These are phyloP conservation scores for Neotoxoptera formosana DNA, from an alignment of 1,140 invertebrate species.

Conservation along the genomic window DNA sequence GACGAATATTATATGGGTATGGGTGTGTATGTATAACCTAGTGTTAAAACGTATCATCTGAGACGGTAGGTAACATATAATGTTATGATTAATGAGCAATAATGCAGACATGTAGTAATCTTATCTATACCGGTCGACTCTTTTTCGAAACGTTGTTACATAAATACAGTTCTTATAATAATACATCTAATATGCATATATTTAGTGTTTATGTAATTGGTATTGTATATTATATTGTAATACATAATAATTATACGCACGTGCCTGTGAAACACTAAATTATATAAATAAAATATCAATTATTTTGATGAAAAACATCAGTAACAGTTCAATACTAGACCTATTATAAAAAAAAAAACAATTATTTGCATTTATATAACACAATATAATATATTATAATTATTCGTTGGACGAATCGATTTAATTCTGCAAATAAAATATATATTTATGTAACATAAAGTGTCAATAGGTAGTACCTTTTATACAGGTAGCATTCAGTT, in stretches of 20 bases:
- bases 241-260: not conserved
- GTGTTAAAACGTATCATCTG: not conserved
- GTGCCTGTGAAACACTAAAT: not conserved
- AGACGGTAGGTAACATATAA: not conserved
- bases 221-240: not conserved
- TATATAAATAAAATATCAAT: constrained; percentile 14
- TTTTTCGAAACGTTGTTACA: constrained; percentile 8
- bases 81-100: not conserved
- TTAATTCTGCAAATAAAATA: not conserved
- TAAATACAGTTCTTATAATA: not conserved
- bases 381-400: not conserved
- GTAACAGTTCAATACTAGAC: not conserved
- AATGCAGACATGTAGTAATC: not conserved
- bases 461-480: not conserved
- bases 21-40: not conserved
- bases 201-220: not conserved
- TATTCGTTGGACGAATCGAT: not conserved
- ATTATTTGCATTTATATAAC: not conserved
- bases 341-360: not conserved
- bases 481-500: not conserved
- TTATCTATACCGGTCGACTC: not conserved
- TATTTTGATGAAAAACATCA: not conserved
- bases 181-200: not conserved
- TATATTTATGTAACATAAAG: not conserved
- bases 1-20: not conserved